phyloP scores from a whole-genome alignment of 2,888 invertebrate species.

The Escarpia spicata region DNA sequence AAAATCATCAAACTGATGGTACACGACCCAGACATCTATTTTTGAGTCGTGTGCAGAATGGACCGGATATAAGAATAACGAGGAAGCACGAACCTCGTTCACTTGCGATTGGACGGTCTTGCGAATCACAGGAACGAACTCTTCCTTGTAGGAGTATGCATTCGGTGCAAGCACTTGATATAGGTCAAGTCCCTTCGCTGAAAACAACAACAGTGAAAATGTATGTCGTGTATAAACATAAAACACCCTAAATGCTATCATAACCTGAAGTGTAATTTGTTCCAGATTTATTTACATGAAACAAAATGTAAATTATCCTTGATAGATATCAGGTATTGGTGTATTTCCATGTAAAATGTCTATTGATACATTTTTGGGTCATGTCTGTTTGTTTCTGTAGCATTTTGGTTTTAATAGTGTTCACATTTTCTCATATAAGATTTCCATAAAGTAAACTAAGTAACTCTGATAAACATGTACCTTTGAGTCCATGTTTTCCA shows the following conservation, averaged over 20 bases:
- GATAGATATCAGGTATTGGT: background rate
- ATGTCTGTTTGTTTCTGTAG: background rate
- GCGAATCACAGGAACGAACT: slow-evolving; percentile 64
- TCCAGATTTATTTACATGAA: too few relatives aligned
- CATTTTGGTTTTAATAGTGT: background rate
- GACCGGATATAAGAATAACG: background rate
- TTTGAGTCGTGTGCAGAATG: too few relatives aligned
- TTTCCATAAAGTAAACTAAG: background rate
- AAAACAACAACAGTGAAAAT: slow-evolving; percentile 7
- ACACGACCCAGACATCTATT: too few relatives aligned
- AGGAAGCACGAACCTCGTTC: slow-evolving; percentile 56
- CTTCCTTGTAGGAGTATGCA: slow-evolving; percentile 64
- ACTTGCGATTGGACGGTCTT: slow-evolving; percentile 65
- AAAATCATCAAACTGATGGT: too few relatives aligned
- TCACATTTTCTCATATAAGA: background rate
- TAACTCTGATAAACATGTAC: slow-evolving; percentile 40
- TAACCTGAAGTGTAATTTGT: background rate
- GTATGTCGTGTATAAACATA: too few relatives aligned
- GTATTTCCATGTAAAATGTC: background rate
- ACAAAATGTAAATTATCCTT: background rate
- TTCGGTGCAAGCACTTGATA: slow-evolving; percentile 65
- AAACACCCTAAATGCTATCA: background rate
- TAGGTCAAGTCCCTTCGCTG: slow-evolving; percentile 63
- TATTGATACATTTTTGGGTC: background rate
- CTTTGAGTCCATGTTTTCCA: slow-evolving; percentile 62